These are phyloP conservation scores for Cheumatopsyche charites DNA, from an alignment of 1,140 invertebrate species.

Conservation along the genomic window DNA sequence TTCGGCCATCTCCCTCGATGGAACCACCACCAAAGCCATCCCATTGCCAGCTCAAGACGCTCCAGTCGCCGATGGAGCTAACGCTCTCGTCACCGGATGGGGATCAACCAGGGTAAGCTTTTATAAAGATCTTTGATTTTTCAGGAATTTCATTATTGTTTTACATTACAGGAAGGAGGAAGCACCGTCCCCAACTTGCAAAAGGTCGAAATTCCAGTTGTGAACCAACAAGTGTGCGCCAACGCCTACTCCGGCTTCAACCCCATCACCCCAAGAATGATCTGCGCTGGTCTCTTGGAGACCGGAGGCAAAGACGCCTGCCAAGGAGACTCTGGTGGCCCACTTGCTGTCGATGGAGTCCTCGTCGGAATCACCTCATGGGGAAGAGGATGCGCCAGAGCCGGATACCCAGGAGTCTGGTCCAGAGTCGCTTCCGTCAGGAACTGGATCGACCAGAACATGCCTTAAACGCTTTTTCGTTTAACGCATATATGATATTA, in stretches of 20 bases:
- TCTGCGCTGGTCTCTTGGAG: slow-evolving; percentile 52
- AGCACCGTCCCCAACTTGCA: slow-evolving; percentile 20
- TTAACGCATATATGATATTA: too few relatives aligned
- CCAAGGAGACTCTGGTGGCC: slow-evolving; percentile 71
- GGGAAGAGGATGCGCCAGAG: slow-evolving; percentile 73
- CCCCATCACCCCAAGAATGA: slow-evolving; percentile 53
- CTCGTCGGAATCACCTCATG: slow-evolving; percentile 73
- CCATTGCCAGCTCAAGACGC: slow-evolving; percentile 31
- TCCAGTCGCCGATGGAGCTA: slow-evolving; percentile 12
- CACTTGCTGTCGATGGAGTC: slow-evolving; percentile 59
- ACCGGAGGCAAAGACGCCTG: slow-evolving; percentile 63
- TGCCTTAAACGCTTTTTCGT: too few relatives aligned
- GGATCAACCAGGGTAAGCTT: slow-evolving; percentile 33
- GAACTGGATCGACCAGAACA: slow-evolving; percentile 51
- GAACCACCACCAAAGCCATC: slow-evolving; percentile 1
- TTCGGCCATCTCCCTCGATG: slow-evolving; percentile 12
- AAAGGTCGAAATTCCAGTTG: slow-evolving; percentile 29
- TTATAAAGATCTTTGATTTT: neutral
- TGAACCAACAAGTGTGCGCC: slow-evolving; percentile 47
- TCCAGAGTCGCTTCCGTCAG: slow-evolving; percentile 68
- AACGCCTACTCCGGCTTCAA: slow-evolving; percentile 52
- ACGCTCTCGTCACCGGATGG: slow-evolving; percentile 36
- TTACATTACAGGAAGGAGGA: slow-evolving; percentile 26
- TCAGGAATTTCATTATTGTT: neutral
- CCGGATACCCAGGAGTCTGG: slow-evolving; percentile 78